A percentile compares a stretch with the other conserved stretches of the same genome.
Evolutionary conservation across 1,140 invertebrate genomes (phyloP).

Genomic region (Nomia melanderi): DNA sequence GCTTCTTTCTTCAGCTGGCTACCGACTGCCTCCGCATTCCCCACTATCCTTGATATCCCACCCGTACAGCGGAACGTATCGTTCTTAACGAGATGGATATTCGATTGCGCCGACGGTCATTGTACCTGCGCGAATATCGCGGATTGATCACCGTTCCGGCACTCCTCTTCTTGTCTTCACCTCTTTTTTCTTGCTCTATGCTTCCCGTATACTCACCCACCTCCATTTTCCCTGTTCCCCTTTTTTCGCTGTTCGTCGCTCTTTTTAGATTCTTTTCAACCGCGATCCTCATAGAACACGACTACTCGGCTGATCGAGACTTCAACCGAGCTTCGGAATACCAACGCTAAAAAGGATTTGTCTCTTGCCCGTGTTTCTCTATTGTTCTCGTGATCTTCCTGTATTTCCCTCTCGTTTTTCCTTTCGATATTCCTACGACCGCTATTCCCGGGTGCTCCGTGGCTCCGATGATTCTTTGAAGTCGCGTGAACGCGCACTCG

Average conservation of each 20-base stretch:
- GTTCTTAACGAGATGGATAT: conserved; percentile 49
- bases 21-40: conserved; percentile 11
- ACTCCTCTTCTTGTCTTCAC: not conserved
- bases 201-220: not conserved
- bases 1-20: conserved; percentile 36
- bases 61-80: conserved; percentile 3
- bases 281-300: not conserved
- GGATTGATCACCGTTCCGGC: not conserved
- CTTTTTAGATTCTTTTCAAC: not conserved
- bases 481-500: not conserved
- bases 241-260: not conserved
- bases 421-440: conserved; percentile 10
- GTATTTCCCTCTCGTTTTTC: not conserved
- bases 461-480: conserved; percentile 34
- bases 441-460: not conserved
- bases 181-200: not conserved
- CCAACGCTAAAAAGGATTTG: not conserved
- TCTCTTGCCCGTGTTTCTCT: not conserved
- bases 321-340: not conserved
- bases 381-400: no score
- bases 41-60: conserved; percentile 32
- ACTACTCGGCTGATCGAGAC: not conserved
- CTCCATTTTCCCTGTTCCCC: not conserved
- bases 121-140: conserved; percentile 14
- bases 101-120: conserved; percentile 31